Evolutionary conservation across 2,888 invertebrate species (phyloP).

Genomic region (Miltochrista miniata): DNA sequence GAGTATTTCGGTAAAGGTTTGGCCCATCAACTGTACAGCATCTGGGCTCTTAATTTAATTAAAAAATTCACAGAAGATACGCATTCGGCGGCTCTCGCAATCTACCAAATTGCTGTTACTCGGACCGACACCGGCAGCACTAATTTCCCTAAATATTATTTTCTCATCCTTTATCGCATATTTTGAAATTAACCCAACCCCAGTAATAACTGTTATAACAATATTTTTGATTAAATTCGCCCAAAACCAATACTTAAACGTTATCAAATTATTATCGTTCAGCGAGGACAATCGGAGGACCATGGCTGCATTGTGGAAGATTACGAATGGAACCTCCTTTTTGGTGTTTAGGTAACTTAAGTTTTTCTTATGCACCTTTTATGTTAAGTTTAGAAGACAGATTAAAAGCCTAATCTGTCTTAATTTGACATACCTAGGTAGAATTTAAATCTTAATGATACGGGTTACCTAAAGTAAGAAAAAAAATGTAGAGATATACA

Average conservation of each 20-base stretch:
- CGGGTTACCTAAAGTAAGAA: too few species aligned
- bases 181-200: conserved; percentile 75
- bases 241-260: conserved; percentile 80
- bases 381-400: conserved; percentile 24
- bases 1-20: conserved; percentile 43
- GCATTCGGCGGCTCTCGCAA: conserved; percentile 62
- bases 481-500: too few species aligned
- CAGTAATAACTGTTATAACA: conserved; percentile 74
- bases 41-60: conserved; percentile 79
- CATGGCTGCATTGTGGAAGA: conserved; percentile 17
- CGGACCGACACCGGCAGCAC: conserved; percentile 61
- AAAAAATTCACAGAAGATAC: conserved; percentile 81
- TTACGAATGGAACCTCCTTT: conserved; percentile 34
- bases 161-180: conserved; percentile 76
- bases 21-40: conserved; percentile 69
- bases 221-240: conserved; percentile 75
- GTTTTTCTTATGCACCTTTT: conserved; percentile 37
- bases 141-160: conserved; percentile 80
- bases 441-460: too few species aligned
- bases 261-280: conserved; percentile 65
- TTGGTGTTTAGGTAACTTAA: conserved; percentile 36
- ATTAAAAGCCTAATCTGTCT: conserved; percentile 14
- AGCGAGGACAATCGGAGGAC: conserved; percentile 51
- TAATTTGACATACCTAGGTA: conserved; percentile 11
- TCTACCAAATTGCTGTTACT: conserved; percentile 75